Evolutionary conservation across 2,113 vertebrate genomes (phyloP).

Genomic region (Oncorhynchus nerka): DNA sequence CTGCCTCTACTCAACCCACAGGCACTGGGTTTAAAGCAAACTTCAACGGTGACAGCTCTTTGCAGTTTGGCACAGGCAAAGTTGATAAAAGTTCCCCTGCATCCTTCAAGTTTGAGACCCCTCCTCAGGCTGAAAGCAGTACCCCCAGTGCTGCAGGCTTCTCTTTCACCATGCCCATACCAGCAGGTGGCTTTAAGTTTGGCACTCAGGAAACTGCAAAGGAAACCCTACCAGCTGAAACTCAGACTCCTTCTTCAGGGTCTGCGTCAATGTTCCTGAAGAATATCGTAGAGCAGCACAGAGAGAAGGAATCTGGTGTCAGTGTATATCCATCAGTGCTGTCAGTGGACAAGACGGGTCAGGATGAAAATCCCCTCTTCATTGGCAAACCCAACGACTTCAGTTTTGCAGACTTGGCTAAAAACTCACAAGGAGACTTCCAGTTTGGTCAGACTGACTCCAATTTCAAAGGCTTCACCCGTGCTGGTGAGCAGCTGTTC

Average conservation of each 20-base stretch:
- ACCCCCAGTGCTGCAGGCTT: slow-evolving; percentile 76
- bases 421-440: slow-evolving; percentile 76
- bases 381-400: slow-evolving; percentile 73
- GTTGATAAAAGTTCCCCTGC: slow-evolving; percentile 60
- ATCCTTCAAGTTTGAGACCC: slow-evolving; percentile 76
- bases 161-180: slow-evolving; percentile 77
- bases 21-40: slow-evolving; percentile 76
- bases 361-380: slow-evolving; percentile 74
- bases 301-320: slow-evolving; percentile 57
- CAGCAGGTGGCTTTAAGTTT: slow-evolving; percentile 84
- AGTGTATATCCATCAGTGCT: not conserved
- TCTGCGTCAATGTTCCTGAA: slow-evolving; percentile 70
- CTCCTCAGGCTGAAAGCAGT: slow-evolving; percentile 65
- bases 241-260: slow-evolving; percentile 48
- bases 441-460: slow-evolving; percentile 85
- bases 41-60: slow-evolving; percentile 67
- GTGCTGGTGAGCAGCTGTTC: slow-evolving; percentile 87
- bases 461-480: slow-evolving; percentile 85
- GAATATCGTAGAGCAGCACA: slow-evolving; percentile 77
- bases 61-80: slow-evolving; percentile 82
- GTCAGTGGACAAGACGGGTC: slow-evolving; percentile 8
- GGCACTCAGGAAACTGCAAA: slow-evolving; percentile 79
- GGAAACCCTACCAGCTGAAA: slow-evolving; percentile 46
- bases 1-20: slow-evolving; percentile 64
- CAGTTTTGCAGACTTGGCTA: slow-evolving; percentile 91